Conservation (phyloP, 2,888 invertebrate species). For the Limnephilus rhombicus region DNA sequence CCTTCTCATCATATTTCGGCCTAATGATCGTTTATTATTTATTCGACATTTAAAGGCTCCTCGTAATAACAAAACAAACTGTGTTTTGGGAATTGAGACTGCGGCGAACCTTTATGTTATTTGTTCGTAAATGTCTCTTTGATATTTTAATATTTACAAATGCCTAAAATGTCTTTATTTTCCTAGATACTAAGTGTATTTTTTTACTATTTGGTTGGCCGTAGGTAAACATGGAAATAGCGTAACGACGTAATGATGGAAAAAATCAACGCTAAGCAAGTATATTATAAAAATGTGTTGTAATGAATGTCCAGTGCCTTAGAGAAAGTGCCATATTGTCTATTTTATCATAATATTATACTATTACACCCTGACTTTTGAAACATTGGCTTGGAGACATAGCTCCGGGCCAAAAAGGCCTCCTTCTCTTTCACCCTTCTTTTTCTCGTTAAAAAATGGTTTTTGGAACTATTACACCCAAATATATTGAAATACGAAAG, state of each 20-base stretch:
- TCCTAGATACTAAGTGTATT: constrained; percentile 20
- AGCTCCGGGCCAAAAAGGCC: too few species aligned
- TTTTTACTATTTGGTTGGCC: not conserved
- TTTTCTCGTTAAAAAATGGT: too few species aligned
- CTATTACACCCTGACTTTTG: too few species aligned
- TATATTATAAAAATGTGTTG: not conserved
- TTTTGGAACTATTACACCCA: too few species aligned
- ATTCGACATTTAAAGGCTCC: constrained; percentile 36
- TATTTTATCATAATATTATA: not conserved
- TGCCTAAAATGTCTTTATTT: constrained; percentile 47
- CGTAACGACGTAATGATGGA: not conserved
- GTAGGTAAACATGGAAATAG: not conserved
- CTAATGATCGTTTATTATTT: not conserved
- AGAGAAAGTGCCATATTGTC: not conserved
- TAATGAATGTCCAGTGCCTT: not conserved
- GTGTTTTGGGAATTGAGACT: constrained; percentile 47
- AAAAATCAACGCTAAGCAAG: not conserved
- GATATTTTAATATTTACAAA: constrained; percentile 43
- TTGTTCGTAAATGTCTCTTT: constrained; percentile 46
- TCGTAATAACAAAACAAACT: not conserved
- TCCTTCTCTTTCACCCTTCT: too few species aligned
- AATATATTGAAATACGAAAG: too few species aligned
- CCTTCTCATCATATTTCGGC: not conserved
- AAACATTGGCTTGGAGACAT: too few species aligned
- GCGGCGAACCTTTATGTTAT: constrained; percentile 39